These are phyloP conservation scores for Ophion slaviceki DNA, from an alignment of 2,888 invertebrate genomes.

Conservation along the genomic window DNA sequence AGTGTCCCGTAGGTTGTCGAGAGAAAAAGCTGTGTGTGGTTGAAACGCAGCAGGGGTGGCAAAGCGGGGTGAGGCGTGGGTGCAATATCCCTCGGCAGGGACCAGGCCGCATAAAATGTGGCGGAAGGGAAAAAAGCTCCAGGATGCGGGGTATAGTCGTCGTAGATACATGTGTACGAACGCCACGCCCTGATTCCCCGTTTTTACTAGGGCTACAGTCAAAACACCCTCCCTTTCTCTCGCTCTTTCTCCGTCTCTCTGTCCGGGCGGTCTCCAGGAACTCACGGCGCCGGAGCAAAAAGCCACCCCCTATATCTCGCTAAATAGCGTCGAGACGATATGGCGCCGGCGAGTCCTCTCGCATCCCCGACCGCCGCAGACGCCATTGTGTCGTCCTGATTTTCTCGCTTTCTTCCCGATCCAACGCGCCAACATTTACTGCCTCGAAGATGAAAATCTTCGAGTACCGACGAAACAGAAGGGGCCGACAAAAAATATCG, in stretches of 20 bases:
- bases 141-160: conserved; percentile 9
- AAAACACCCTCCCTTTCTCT: conserved; percentile 52
- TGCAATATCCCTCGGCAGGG: not conserved
- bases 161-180: conserved; percentile 19
- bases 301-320: conserved; percentile 55
- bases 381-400: conserved; percentile 46
- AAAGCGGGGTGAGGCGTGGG: not conserved
- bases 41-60: not conserved
- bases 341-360: conserved; percentile 57
- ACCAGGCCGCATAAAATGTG: not conserved
- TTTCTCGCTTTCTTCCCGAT: not conserved
- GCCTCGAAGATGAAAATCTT: too few relatives aligned
- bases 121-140: conserved; percentile 61
- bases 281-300: conserved; percentile 42
- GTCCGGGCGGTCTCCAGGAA: conserved; percentile 14
- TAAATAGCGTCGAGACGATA: conserved; percentile 51
- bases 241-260: conserved; percentile 13
- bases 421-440: conserved; percentile 1
- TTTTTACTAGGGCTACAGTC: conserved; percentile 49
- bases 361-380: conserved; percentile 15
- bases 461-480: not conserved
- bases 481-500: too few relatives aligned
- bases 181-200: conserved; percentile 75
- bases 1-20: not conserved
- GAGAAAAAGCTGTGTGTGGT: not conserved